These are phyloP conservation scores for Papilio demoleus DNA, from an alignment of 2,888 invertebrate species.

Conservation along the genomic window DNA sequence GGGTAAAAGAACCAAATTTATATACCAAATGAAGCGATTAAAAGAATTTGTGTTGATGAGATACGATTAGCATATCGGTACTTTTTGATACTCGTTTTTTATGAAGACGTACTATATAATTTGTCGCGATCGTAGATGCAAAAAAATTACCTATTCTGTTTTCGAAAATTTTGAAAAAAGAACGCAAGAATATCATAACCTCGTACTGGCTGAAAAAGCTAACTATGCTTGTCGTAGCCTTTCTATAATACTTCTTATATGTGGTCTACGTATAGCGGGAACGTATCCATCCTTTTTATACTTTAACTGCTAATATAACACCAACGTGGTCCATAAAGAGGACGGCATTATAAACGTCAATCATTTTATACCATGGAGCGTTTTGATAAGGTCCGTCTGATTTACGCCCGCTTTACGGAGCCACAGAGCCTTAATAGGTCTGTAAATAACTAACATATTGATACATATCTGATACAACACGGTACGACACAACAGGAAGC, in stretches of 20 bases:
- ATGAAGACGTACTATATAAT: too few species aligned
- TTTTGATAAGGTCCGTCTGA: constrained; percentile 45
- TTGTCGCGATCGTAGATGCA: too few species aligned
- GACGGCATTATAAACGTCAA: constrained; percentile 42
- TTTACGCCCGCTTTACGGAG: constrained; percentile 47
- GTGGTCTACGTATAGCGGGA: neutral
- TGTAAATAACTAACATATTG: constrained; percentile 43
- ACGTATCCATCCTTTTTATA: constrained; percentile 6
- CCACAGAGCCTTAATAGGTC: constrained; percentile 42
- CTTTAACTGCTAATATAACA: constrained; percentile 10
- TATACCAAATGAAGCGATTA: neutral
- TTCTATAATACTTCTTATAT: neutral
- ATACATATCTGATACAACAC: constrained; percentile 34
- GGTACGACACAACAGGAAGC: constrained; percentile 28
- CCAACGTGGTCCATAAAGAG: constrained; percentile 8
- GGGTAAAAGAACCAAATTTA: neutral
- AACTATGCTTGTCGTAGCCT: too few species aligned
- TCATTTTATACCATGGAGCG: constrained; percentile 30
- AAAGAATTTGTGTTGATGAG: neutral
- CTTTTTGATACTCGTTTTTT: too few species aligned
- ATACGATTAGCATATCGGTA: neutral
- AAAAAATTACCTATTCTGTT: too few species aligned
- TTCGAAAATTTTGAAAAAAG: neutral
- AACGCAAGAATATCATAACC: neutral
- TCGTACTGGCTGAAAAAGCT: neutral